These are phyloP conservation scores for Varanus komodoensis DNA, from an alignment of 2,113 vertebrate species.

Conservation along the genomic window DNA sequence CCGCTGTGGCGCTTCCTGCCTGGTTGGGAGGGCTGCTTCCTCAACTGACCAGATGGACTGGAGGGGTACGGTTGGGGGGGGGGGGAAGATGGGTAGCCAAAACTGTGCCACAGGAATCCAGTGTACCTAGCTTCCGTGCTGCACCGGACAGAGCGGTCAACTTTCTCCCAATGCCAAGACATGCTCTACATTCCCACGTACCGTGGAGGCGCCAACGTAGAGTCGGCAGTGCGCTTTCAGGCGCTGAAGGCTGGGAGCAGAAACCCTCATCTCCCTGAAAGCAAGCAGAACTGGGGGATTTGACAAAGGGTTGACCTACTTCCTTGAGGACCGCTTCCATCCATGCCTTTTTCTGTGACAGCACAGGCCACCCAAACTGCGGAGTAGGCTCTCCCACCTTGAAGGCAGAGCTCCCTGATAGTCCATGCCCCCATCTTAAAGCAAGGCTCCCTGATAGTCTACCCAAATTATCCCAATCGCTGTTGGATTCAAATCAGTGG, in stretches of 20 bases:
- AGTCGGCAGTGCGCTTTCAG: not conserved
- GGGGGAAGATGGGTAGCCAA: not conserved
- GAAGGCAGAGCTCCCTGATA: not conserved
- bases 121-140: not conserved
- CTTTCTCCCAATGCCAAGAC: not conserved
- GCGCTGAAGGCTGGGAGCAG: not conserved
- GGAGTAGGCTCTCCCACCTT: not conserved
- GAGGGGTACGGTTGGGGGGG: not conserved
- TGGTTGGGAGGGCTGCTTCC: not conserved
- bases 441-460: not conserved
- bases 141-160: not conserved
- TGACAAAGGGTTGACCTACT: constrained; percentile 22
- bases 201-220: accelerated
- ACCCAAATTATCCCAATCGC: too few species aligned
- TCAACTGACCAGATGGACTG: not conserved
- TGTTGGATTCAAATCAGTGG: not conserved
- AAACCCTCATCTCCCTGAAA: not conserved
- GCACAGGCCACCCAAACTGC: not conserved
- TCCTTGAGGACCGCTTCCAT: not conserved
- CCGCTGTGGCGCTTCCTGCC: not conserved
- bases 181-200: not conserved
- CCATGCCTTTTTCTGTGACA: not conserved
- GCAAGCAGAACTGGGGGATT: constrained; percentile 37
- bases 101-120: not conserved
- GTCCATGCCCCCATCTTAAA: not conserved